phyloP scores from a whole-genome alignment of 1,140 invertebrate species.

The Penaeus indicus region DNA sequence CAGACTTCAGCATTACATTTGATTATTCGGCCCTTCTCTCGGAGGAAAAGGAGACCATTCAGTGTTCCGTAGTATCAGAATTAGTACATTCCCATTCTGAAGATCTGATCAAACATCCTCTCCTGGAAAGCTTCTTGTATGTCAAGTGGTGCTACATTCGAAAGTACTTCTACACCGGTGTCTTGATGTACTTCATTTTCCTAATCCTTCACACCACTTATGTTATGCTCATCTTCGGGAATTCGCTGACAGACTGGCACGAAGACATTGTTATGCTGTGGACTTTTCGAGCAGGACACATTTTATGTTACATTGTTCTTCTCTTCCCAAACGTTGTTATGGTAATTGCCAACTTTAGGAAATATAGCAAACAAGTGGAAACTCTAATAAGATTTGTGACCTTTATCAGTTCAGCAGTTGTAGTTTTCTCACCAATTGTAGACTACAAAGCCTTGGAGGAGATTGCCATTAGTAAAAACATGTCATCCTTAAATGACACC shows the following conservation, averaged over 20 bases:
- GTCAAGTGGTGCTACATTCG: conserved; percentile 84
- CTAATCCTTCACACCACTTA: conserved; percentile 72
- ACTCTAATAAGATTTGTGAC: conserved; percentile 40
- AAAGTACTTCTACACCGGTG: conserved; percentile 79
- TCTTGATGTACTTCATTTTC: conserved; percentile 79
- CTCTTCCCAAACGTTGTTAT: conserved; percentile 38
- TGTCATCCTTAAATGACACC: too few species aligned
- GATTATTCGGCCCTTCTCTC: conserved; percentile 47
- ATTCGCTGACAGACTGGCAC: conserved; percentile 1
- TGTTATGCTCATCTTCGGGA: conserved; percentile 31
- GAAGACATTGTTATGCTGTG: background rate
- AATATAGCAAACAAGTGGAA: conserved; percentile 49
- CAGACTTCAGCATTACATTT: conserved; percentile 49
- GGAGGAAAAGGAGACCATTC: background rate
- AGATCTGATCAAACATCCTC: conserved; percentile 79
- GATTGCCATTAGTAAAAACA: background rate
- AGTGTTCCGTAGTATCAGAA: conserved; percentile 46
- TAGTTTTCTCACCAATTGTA: conserved; percentile 22
- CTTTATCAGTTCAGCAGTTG: conserved; percentile 36
- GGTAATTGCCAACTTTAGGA: conserved; percentile 48
- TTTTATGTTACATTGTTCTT: background rate
- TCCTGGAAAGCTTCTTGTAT: conserved; percentile 83
- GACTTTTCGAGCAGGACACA: background rate
- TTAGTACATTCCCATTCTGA: conserved; percentile 31
- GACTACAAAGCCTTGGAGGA: background rate